Evolutionary conservation across 2,113 vertebrate species (phyloP).

Genomic region (Copsychus sechellarum): DNA sequence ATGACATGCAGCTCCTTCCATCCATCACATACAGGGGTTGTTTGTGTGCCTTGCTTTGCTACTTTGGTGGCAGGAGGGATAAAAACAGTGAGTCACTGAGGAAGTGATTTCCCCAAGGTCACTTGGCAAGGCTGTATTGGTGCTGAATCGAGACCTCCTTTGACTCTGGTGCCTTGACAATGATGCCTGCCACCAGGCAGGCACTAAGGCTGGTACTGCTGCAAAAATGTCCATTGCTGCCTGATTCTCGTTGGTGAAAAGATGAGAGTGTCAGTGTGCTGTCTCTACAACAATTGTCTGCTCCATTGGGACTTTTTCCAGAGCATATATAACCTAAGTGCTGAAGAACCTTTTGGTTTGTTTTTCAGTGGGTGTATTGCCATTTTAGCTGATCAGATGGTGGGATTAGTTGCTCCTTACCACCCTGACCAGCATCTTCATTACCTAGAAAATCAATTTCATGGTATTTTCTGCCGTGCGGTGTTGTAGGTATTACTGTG

Average conservation of each 20-base stretch:
- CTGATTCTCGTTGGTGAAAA: background rate
- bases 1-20: background rate
- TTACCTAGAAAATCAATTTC: background rate
- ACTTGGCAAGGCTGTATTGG: background rate
- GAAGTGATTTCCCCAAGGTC: constrained; percentile 34
- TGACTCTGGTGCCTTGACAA: background rate
- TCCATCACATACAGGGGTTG: background rate
- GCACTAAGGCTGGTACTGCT: background rate
- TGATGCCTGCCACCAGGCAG: background rate
- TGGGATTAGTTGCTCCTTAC: background rate
- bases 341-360: background rate
- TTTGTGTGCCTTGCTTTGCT: background rate
- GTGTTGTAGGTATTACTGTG: background rate
- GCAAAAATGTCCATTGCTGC: background rate
- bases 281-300: background rate
- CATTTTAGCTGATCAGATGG: background rate
- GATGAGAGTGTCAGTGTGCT: background rate
- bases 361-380: background rate
- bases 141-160: background rate
- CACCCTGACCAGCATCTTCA: background rate
- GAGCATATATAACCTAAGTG: background rate
- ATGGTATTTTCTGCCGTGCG: rapidly evolving
- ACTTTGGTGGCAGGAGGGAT: background rate
- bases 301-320: background rate
- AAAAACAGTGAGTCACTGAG: background rate